Conservation (phyloP, 2,113 vertebrate species). For the Hippocampus guttulatus region DNA sequence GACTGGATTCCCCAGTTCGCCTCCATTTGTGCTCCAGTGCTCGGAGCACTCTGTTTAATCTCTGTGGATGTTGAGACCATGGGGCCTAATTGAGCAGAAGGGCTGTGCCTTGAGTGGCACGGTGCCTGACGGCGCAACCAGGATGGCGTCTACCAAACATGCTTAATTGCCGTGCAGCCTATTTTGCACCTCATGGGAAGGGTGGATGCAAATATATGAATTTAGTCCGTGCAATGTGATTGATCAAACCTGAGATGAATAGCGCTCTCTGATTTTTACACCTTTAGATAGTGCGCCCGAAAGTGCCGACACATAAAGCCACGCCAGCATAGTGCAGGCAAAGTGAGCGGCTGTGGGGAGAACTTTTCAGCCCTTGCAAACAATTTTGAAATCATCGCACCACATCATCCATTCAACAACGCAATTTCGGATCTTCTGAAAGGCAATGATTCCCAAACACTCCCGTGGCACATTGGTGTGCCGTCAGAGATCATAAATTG, state of each 20-base stretch:
- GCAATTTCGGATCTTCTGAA: neutral
- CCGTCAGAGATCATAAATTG: too few relatives aligned
- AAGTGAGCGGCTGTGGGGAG: neutral
- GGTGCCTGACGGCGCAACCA: neutral
- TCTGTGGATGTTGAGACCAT: conserved; percentile 61
- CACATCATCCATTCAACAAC: neutral
- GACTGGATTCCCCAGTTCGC: conserved; percentile 45
- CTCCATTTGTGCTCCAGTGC: conserved; percentile 63
- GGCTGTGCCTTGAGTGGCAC: conserved; percentile 49
- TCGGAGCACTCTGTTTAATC: conserved; percentile 58
- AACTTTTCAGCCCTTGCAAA: neutral
- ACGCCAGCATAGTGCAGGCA: neutral
- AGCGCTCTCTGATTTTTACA: neutral
- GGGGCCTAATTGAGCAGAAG: conserved; percentile 66
- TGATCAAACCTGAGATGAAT: neutral
- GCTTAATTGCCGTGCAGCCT: neutral
- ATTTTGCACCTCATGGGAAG: neutral
- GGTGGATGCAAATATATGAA: neutral
- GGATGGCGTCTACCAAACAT: neutral
- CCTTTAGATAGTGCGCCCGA: neutral
- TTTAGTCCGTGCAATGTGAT: neutral
- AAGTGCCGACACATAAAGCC: too few relatives aligned
- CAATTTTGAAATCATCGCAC: neutral
- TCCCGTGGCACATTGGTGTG: neutral
- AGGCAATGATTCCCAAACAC: neutral